Conservation (phyloP, 2,888 invertebrate species). For the Lepidocyrtoides sp. region DNA sequence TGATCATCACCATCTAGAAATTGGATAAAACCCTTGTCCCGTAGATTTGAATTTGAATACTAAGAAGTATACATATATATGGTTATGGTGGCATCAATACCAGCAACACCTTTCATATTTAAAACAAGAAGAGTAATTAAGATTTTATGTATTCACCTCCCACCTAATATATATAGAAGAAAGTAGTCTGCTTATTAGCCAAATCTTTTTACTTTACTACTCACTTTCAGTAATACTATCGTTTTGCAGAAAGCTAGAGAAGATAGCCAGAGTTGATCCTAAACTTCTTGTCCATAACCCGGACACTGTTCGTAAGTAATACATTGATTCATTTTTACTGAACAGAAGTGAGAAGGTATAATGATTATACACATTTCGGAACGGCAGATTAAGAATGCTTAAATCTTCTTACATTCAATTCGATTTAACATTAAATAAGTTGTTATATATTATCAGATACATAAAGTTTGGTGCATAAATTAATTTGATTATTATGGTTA, state of each 20-base stretch:
- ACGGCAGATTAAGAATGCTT: background rate
- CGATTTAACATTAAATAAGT: background rate
- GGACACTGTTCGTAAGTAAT: too few species aligned
- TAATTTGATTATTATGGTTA: background rate
- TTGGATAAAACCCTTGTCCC: background rate
- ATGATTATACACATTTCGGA: background rate
- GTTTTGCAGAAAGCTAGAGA: slow-evolving; percentile 36
- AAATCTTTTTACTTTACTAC: background rate
- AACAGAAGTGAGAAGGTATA: too few species aligned
- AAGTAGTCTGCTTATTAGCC: background rate
- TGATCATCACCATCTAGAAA: background rate
- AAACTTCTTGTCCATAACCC: background rate
- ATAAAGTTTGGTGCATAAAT: slow-evolving; percentile 29
- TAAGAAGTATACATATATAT: background rate
- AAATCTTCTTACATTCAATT: background rate
- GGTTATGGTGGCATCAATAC: background rate
- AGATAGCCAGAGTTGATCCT: slow-evolving; percentile 2
- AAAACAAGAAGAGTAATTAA: too few species aligned
- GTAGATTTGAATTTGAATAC: background rate
- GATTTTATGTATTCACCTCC: too few species aligned
- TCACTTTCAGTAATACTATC: slow-evolving; percentile 11
- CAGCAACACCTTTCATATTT: too few species aligned
- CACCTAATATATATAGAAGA: background rate
- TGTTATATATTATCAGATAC: background rate
- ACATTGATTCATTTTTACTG: background rate